Evolutionary conservation across 2,888 invertebrate genomes (phyloP), one percentile per base, ranked within the genome.

Genomic region (Hydropsyche betteni): DNA sequence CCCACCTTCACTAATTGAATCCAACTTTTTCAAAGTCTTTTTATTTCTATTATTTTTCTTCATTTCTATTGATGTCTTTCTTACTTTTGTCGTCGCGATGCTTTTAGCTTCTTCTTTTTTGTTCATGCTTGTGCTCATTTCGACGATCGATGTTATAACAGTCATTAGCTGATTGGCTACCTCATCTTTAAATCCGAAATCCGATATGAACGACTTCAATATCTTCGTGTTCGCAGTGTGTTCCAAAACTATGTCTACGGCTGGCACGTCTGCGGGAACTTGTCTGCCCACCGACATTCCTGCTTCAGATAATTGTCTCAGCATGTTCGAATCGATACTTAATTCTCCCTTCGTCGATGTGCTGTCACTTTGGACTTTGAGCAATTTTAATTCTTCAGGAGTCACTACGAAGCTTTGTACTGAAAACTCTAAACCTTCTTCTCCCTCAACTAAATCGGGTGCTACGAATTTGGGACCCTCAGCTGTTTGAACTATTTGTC

Each of bases 401-500:
- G 88, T 88, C 36, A 87, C 87, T 36, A 87, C 85, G 81, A 91
- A 92, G 79, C 92, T 91, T 84, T 92, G 92, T 0, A 92, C 91
- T 1, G 91, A 91, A 82, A 91, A 92, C 81, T 92, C 91, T 61
- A 90, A 85, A 0, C 91, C 91, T 81, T 90, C 90, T 69, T 90
- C 89, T 0, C 90, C 91, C 81, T 91, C 91, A 7, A 88, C 89
- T 4, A 92, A 84, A 81, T 92, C 91, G 33, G 92, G 91, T 0
- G 92, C 92, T 5, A 92, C 89, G 81, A 92, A 92, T 78, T 90
- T 89, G 1, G 90, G 86, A 0, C 93, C 93, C 81, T 90, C 90
- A 58, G 91, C 90, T 33, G 92, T 93, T 82, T 91, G 89, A 50
- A 94, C 88, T 7, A 93, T 92, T 86, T 93, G 93, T 0, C 94